These are phyloP conservation scores for Falcunculus frontatus DNA, from an alignment of 2,113 vertebrate genomes.

Conservation along the genomic window DNA sequence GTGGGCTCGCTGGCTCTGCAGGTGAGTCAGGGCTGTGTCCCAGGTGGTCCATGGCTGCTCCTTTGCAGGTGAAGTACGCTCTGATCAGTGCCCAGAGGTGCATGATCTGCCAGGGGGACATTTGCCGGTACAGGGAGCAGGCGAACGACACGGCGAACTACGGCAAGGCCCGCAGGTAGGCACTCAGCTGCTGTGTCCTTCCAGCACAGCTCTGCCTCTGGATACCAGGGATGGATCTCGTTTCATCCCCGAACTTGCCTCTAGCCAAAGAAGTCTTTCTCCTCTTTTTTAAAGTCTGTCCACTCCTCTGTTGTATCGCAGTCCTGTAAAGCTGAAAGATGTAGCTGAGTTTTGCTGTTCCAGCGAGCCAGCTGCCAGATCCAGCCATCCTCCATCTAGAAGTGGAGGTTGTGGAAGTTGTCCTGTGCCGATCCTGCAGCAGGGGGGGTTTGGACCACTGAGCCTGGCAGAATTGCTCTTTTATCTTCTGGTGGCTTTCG, in stretches of 20 bases:
- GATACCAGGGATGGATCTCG: background rate
- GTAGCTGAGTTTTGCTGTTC: background rate
- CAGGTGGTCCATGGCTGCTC: background rate
- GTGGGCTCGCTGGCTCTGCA: background rate
- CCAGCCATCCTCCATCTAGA: background rate
- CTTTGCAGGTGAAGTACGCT: conserved; percentile 92
- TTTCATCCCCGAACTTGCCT: background rate
- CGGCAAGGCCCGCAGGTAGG: conserved; percentile 97
- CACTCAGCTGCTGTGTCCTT: conserved; percentile 80
- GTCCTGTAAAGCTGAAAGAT: background rate
- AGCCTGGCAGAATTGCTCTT: background rate
- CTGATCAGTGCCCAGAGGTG: conserved; percentile 95
- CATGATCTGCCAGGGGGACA: conserved; percentile 97
- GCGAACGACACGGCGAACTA: conserved; percentile 95
- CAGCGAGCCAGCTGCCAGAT: background rate
- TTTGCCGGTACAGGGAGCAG: conserved; percentile 94
- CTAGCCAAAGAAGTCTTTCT: background rate
- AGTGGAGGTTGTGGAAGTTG: background rate
- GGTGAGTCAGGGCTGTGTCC: background rate
- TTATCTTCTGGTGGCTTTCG: background rate
- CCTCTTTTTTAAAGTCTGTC: background rate
- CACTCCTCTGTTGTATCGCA: background rate
- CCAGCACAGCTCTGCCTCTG: background rate
- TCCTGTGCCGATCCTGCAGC: background rate
- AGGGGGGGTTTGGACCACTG: background rate